Conservation (phyloP, 2,797 vertebrate genomes). For the Pelobates cultripes region DNA sequence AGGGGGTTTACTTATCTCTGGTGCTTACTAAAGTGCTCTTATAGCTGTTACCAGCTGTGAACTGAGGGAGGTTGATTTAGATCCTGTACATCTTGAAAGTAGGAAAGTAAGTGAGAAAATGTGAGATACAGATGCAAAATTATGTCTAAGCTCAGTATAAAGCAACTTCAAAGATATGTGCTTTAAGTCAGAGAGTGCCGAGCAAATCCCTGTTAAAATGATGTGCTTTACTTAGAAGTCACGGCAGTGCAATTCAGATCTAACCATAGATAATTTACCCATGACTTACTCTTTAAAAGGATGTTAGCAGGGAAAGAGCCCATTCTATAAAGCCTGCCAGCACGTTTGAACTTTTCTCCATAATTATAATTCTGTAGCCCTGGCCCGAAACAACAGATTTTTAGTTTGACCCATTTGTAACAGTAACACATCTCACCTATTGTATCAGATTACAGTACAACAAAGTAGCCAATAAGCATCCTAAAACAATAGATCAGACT, state of each 20-base stretch:
- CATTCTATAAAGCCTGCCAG: conserved; percentile 32
- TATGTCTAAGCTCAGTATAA: conserved; percentile 14
- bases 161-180: conserved; percentile 38
- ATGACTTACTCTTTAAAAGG: conserved; percentile 30
- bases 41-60: no score
- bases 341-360: conserved; percentile 30
- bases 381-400: background rate
- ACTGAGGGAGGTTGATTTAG: background rate
- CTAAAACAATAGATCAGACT: conserved; percentile 54
- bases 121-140: background rate
- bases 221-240: conserved; percentile 23
- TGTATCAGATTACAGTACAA: no score
- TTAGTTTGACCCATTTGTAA: no score
- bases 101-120: background rate
- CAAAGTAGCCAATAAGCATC: conserved; percentile 47
- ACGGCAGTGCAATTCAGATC: conserved; percentile 25
- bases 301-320: conserved; percentile 19
- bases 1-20: no score
- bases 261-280: conserved; percentile 30
- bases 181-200: conserved; percentile 11
- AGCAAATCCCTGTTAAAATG: conserved; percentile 44
- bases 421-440: background rate
- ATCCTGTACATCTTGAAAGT: background rate
- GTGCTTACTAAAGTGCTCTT: no score
- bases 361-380: conserved; percentile 22